Conservation (phyloP, 2,797 vertebrate species). For the Neosilurus hyrtlii region DNA sequence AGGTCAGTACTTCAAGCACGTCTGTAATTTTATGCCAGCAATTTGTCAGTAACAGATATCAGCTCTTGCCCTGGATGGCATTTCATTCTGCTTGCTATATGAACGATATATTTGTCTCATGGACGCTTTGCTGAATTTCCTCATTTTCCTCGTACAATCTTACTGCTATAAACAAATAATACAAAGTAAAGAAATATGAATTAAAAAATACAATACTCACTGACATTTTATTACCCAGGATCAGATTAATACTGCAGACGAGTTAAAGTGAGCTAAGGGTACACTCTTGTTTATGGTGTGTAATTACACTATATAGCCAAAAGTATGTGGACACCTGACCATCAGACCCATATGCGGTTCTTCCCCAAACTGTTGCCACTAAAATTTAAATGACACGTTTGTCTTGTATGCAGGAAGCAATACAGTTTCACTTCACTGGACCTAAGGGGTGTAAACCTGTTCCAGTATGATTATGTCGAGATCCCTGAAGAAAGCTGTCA, state of each 20-base stretch:
- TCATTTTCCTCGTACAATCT: not conserved
- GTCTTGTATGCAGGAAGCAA: too few species aligned
- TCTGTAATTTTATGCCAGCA: slow-evolving; percentile 20
- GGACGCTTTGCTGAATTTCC: not conserved
- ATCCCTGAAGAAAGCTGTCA: too few species aligned
- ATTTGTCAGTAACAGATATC: slow-evolving; percentile 27
- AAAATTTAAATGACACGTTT: too few species aligned
- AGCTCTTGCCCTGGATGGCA: slow-evolving; percentile 8
- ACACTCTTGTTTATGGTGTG: not conserved
- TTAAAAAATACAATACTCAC: not conserved
- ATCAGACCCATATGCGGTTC: not conserved
- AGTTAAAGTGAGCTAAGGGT: not conserved
- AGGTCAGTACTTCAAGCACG: slow-evolving; percentile 21
- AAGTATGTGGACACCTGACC: not conserved
- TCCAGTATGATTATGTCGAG: too few species aligned
- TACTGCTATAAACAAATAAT: slow-evolving; percentile 8
- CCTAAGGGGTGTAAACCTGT: too few species aligned
- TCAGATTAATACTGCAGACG: not conserved
- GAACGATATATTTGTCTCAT: not conserved
- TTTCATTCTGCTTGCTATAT: not conserved
- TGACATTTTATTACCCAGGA: not conserved
- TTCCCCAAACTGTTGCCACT: not conserved
- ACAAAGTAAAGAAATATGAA: too few species aligned
- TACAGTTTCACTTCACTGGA: too few species aligned
- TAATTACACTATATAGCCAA: not conserved